Conservation (phyloP, 2,888 invertebrate species). For the Tetropium fuscum region DNA sequence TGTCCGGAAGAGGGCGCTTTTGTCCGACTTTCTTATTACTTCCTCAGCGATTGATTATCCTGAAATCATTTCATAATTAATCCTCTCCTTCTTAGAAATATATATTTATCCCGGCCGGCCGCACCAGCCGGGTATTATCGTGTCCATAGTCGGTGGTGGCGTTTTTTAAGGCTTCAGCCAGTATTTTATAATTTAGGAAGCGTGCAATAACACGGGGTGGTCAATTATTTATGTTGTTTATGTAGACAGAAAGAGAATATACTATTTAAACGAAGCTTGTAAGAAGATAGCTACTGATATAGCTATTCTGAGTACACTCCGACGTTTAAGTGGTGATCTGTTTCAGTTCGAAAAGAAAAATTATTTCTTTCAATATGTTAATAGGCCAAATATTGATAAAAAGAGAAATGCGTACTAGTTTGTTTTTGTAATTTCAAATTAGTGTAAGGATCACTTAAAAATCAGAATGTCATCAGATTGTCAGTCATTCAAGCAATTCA, state of each 20-base stretch:
- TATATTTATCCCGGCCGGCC: conserved; percentile 19
- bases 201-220: conserved; percentile 1
- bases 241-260: conserved; percentile 13
- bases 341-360: too few species aligned
- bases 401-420: too few species aligned
- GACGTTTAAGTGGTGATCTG: too few species aligned
- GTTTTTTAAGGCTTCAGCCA: background rate
- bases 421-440: too few species aligned
- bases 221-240: conserved; percentile 17
- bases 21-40: conserved; percentile 54
- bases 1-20: conserved; percentile 42
- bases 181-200: conserved; percentile 17
- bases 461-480: too few species aligned
- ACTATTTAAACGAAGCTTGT: conserved; percentile 7
- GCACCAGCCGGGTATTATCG: conserved; percentile 20
- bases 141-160: conserved; percentile 9
- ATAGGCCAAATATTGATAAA: too few species aligned
- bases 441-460: too few species aligned
- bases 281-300: too few species aligned
- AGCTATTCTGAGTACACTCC: too few species aligned
- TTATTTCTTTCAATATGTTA: too few species aligned
- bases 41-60: conserved; percentile 57
- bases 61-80: conserved; percentile 62
- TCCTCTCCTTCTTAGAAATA: conserved; percentile 47
- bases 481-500: too few species aligned